A percentile compares a stretch with the other conserved stretches of the same genome.
phyloP scores from a whole-genome alignment of 2,888 invertebrate species.

The Leptinotarsa tumamoca region DNA sequence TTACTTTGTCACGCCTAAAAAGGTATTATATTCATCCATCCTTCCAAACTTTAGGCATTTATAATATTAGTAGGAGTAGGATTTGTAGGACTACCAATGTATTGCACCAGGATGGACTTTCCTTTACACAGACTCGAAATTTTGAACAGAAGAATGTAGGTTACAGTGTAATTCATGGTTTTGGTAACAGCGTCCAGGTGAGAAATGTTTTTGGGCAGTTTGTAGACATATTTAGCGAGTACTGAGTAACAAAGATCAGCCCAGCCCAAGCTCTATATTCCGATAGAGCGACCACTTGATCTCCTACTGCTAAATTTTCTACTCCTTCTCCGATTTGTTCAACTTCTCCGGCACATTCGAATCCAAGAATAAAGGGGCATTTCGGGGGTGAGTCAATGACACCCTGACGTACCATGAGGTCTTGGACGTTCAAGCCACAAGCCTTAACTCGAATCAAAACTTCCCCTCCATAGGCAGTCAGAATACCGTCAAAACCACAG shows the following conservation, averaged over 20 bases:
- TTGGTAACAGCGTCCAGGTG: conserved; percentile 85
- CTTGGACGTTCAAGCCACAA: conserved; percentile 90
- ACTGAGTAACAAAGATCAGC: conserved; percentile 77
- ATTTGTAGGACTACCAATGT: too few species aligned
- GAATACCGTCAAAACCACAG: conserved; percentile 87
- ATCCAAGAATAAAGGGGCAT: conserved; percentile 89
- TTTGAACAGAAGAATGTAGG: conserved; percentile 87
- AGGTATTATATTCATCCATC: too few species aligned
- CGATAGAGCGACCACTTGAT: conserved; percentile 85
- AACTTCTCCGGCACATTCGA: conserved; percentile 88
- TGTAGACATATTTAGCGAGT: conserved; percentile 84
- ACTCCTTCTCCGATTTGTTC: conserved; percentile 84
- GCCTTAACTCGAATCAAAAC: conserved; percentile 87
- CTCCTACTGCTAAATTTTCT: conserved; percentile 82
- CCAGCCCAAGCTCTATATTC: conserved; percentile 91
- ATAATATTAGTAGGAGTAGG: too few species aligned
- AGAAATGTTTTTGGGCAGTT: conserved; percentile 79
- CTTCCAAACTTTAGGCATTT: too few species aligned
- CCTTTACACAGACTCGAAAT: conserved; percentile 82
- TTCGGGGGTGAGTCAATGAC: conserved; percentile 90
- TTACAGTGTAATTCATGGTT: conserved; percentile 88
- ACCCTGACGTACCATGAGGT: conserved; percentile 89
- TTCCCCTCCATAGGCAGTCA: conserved; percentile 77
- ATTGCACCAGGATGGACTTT: conserved; percentile 83
- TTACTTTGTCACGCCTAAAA: too few species aligned